These are phyloP conservation scores for Oreochromis grahami DNA, from an alignment of 2,797 vertebrate genomes.

Conservation along the genomic window DNA sequence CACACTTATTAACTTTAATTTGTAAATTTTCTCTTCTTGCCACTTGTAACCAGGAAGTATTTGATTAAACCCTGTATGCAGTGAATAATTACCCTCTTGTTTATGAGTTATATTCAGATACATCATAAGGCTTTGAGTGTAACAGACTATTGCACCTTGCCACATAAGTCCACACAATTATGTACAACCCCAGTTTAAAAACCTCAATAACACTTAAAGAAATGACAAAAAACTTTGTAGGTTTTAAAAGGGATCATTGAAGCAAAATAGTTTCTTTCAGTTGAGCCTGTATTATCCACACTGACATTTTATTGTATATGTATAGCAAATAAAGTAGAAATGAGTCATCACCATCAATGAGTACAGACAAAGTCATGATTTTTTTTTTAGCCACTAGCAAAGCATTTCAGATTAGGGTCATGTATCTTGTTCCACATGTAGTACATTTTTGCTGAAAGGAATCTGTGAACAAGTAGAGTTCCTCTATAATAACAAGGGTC, in stretches of 20 bases:
- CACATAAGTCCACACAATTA: neutral
- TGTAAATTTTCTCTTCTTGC: neutral
- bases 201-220: neutral
- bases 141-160: neutral
- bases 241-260: neutral
- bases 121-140: neutral
- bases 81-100: neutral
- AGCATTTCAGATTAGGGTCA: neutral
- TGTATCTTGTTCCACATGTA: neutral
- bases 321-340: neutral
- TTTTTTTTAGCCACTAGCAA: neutral
- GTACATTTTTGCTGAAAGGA: neutral
- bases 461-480: conserved; percentile 7
- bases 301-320: neutral
- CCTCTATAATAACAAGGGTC: neutral
- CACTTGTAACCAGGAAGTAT: neutral
- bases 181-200: neutral
- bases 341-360: neutral
- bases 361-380: neutral
- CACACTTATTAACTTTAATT: neutral
- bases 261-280: neutral
- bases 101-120: neutral
- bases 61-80: neutral
- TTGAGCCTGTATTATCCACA: neutral
- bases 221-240: neutral